Evolutionary conservation across 2,888 invertebrate species (phyloP).

Genomic region (Hypena proboscidalis): DNA sequence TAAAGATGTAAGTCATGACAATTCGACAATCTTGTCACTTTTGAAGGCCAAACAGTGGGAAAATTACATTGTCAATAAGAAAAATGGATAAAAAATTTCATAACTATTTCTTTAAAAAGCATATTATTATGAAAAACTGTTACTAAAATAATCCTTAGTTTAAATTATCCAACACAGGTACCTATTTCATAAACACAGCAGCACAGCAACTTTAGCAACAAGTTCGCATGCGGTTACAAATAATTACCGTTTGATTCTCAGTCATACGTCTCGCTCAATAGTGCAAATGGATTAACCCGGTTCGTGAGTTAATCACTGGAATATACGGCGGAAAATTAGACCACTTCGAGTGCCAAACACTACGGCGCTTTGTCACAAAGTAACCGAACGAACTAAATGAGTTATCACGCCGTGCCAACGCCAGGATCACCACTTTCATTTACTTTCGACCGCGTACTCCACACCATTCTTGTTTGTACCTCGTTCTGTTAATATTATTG

Average conservation of each 20-base stretch:
- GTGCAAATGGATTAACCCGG: constrained; percentile 34
- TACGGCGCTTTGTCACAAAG: constrained; percentile 47
- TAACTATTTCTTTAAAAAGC: too few species aligned
- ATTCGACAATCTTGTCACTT: too few species aligned
- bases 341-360: constrained; percentile 44
- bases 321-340: constrained; percentile 42
- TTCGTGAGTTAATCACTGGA: constrained; percentile 44
- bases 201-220: too few species aligned
- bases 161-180: too few species aligned
- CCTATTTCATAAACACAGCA: constrained; percentile 31
- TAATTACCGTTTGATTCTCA: constrained; percentile 23
- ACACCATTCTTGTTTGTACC: constrained; percentile 35
- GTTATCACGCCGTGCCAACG: constrained; percentile 47
- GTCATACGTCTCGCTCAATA: constrained; percentile 29
- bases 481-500: constrained; percentile 28
- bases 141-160: too few species aligned
- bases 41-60: too few species aligned
- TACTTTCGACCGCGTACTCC: constrained; percentile 36
- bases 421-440: constrained; percentile 51
- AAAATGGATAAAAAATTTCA: too few species aligned
- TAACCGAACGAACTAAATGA: constrained; percentile 50
- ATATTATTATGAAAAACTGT: too few species aligned
- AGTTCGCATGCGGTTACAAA: constrained; percentile 22
- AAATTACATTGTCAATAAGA: too few species aligned
- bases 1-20: too few species aligned